A percentile compares a stretch with the other conserved stretches of the same genome.
Conservation (phyloP, 64 coral and sea anemone species). For the Stichodactyla helianthus region DNA sequence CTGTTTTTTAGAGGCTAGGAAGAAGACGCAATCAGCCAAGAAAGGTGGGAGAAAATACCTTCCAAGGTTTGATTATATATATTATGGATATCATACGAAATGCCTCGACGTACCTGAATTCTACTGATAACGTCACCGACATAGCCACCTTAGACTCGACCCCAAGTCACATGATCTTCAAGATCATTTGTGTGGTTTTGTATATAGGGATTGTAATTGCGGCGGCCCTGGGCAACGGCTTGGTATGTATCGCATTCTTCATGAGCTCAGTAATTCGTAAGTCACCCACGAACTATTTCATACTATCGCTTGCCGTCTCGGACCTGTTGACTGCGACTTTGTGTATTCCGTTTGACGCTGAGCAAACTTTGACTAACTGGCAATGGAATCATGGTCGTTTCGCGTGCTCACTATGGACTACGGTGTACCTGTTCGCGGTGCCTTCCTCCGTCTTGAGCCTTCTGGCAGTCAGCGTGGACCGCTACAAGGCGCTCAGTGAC, state of each 20-base stretch:
- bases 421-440: constrained; percentile 69
- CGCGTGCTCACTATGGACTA: constrained; percentile 63
- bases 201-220: constrained; percentile 14
- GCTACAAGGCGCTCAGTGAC: constrained; percentile 73
- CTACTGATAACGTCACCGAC: background rate
- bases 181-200: background rate
- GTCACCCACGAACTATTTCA: constrained; percentile 51
- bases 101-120: background rate
- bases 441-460: constrained; percentile 81
- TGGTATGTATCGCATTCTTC: constrained; percentile 41
- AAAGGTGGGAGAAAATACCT: background rate
- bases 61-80: background rate
- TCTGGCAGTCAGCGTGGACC: constrained; percentile 79
- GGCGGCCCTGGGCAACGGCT: constrained; percentile 25
- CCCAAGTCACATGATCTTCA: background rate
- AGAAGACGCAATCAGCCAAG: background rate
- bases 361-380: constrained; percentile 47
- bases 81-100: background rate
- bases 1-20: background rate
- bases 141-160: background rate
- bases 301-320: constrained; percentile 41
- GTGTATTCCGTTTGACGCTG: constrained; percentile 68
- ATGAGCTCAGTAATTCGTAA: constrained; percentile 22
- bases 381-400: constrained; percentile 60
- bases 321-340: constrained; percentile 39